Percentiles rank a stretch among this genome's conserved stretches.
Conservation (phyloP, 2,797 vertebrate genomes). For the Remorina albescens region DNA sequence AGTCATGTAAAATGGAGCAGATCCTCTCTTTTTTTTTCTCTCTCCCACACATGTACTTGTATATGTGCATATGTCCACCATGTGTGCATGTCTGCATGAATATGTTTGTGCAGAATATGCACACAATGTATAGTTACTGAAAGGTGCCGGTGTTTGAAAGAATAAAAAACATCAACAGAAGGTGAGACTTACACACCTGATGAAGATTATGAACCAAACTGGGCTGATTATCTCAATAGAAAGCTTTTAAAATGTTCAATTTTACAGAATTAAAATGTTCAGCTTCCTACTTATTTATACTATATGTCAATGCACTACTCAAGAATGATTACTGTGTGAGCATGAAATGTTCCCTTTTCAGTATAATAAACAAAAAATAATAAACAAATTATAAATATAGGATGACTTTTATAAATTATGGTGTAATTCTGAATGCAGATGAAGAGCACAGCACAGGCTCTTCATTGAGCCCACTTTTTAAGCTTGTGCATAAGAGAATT, state of each 20-base stretch:
- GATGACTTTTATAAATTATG: not conserved
- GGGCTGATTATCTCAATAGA: not conserved
- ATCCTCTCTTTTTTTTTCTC: conserved; percentile 41
- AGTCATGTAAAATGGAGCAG: conserved; percentile 42
- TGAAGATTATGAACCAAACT: not conserved
- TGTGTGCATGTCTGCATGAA: conserved; percentile 60
- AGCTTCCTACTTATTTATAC: rapidly evolving
- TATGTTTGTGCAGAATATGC: conserved; percentile 37
- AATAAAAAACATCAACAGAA: not conserved
- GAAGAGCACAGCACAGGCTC: not conserved
- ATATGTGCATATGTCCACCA: conserved; percentile 59
- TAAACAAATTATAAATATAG: not conserved
- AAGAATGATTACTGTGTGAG: not conserved
- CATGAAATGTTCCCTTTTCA: not conserved
- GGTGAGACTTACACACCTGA: conserved; percentile 2
- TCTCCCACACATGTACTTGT: conserved; percentile 22
- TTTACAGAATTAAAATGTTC: not conserved
- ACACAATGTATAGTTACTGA: not conserved
- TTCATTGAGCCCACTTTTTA: not conserved
- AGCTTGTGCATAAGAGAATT: not conserved
- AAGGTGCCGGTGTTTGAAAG: not conserved
- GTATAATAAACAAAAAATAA: not conserved
- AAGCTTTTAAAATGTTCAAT: not conserved
- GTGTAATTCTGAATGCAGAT: not conserved
- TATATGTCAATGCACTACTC: not conserved